Conservation (phyloP, 2,113 vertebrate genomes). For the Vanacampus margaritifer region DNA sequence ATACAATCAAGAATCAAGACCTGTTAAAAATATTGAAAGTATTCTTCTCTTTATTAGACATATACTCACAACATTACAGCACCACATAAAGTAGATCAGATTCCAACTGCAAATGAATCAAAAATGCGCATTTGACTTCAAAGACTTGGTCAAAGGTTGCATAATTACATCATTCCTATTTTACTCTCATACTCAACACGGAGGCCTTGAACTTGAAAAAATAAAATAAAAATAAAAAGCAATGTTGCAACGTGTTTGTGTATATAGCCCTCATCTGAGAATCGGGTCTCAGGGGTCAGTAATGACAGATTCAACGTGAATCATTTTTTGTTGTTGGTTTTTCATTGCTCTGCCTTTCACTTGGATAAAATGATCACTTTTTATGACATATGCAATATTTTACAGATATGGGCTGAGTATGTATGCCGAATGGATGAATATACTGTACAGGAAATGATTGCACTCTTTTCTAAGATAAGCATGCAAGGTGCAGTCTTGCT, state of each 20-base stretch:
- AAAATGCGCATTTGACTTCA: conserved; percentile 14
- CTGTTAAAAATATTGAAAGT: neutral
- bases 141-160: neutral
- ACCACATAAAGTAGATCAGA: conserved; percentile 9
- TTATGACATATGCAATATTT: neutral
- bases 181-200: neutral
- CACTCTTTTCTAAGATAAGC: neutral
- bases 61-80: conserved; percentile 12
- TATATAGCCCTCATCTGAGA: conserved; percentile 41
- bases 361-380: neutral
- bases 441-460: neutral
- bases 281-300: conserved; percentile 25
- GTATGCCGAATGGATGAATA: neutral
- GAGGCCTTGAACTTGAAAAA: neutral
- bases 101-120: conserved; percentile 31
- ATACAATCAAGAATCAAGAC: neutral
- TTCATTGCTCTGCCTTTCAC: neutral
- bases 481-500: neutral
- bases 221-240: neutral
- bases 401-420: neutral
- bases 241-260: neutral
- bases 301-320: neutral
- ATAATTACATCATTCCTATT: conserved; percentile 8
- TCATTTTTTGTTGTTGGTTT: neutral
- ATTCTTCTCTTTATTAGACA: conserved; percentile 21